A percentile compares a stretch with the other conserved stretches of the same genome.
phyloP scores from a whole-genome alignment of 2,113 vertebrate species.

The Thoracochromis brauschi region DNA sequence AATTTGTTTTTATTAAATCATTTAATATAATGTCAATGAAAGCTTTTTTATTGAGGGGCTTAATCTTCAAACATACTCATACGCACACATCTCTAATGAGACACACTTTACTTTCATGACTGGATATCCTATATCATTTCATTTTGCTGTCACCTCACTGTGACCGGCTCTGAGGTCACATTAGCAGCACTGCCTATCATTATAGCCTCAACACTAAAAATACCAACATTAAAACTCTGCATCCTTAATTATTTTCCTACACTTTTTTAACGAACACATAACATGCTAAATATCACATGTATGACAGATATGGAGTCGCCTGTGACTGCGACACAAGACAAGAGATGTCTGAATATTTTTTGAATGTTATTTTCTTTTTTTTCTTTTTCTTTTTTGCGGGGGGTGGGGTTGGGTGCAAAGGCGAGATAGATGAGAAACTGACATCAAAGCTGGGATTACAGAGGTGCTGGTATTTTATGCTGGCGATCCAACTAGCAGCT shows the following conservation, averaged over 20 bases:
- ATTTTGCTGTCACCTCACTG: neutral
- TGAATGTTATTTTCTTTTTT: rapidly evolving
- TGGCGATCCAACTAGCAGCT: neutral
- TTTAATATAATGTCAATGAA: rapidly evolving
- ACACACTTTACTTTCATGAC: neutral
- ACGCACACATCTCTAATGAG: neutral
- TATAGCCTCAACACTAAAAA: neutral
- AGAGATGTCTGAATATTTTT: neutral
- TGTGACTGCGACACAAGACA: neutral
- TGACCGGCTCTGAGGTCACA: neutral
- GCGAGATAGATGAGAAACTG: neutral
- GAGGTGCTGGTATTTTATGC: neutral
- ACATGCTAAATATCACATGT: neutral
- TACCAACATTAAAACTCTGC: neutral
- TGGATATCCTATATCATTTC: neutral
- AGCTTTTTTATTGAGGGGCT: neutral
- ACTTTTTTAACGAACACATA: neutral
- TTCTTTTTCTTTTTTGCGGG: rapidly evolving
- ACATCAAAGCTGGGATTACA: neutral
- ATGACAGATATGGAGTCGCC: neutral
- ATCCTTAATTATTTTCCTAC: neutral
- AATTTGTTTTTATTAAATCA: neutral
- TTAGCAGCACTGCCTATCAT: neutral
- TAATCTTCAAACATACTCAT: neutral
- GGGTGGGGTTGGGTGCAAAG: neutral